A percentile compares a stretch with the other conserved stretches of the same genome.
phyloP scores from a whole-genome alignment of 2,888 invertebrate genomes.

The Pollenia amentaria region DNA sequence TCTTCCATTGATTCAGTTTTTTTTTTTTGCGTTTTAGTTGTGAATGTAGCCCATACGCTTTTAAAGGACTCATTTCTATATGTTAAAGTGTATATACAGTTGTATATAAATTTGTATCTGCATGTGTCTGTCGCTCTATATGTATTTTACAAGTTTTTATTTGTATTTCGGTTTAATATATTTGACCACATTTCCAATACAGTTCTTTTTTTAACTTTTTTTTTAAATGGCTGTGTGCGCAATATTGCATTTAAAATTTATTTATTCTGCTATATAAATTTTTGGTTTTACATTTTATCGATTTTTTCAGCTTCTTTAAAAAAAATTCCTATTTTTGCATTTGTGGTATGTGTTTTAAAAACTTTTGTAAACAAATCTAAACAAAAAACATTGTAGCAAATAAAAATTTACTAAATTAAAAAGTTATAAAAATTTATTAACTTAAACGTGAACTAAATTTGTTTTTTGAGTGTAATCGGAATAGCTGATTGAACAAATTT shows the following conservation, averaged over 20 bases:
- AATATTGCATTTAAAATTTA: slow-evolving; percentile 49
- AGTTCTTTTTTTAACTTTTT: background rate
- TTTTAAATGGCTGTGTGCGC: slow-evolving; percentile 26
- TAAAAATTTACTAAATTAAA: no score
- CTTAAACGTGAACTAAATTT: no score
- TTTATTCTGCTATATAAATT: slow-evolving; percentile 24
- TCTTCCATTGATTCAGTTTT: background rate
- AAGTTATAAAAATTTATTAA: no score
- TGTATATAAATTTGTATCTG: background rate
- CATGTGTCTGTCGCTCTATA: background rate
- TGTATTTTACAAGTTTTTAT: slow-evolving; percentile 10
- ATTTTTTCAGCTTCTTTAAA: slow-evolving; percentile 8
- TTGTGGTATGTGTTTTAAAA: no score
- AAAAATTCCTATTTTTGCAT: background rate
- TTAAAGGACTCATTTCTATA: slow-evolving; percentile 4
- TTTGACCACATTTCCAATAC: slow-evolving; percentile 64
- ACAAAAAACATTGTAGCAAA: no score
- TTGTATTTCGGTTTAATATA: slow-evolving; percentile 52
- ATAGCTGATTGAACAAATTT: no score
- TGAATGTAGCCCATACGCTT: slow-evolving; percentile 5
- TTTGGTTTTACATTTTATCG: slow-evolving; percentile 15
- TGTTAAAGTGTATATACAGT: background rate
- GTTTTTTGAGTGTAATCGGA: no score
- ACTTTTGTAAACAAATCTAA: no score
- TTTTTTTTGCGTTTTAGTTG: background rate